phyloP scores from a whole-genome alignment of 2,797 vertebrate genomes.

The Cuculus canorus region DNA sequence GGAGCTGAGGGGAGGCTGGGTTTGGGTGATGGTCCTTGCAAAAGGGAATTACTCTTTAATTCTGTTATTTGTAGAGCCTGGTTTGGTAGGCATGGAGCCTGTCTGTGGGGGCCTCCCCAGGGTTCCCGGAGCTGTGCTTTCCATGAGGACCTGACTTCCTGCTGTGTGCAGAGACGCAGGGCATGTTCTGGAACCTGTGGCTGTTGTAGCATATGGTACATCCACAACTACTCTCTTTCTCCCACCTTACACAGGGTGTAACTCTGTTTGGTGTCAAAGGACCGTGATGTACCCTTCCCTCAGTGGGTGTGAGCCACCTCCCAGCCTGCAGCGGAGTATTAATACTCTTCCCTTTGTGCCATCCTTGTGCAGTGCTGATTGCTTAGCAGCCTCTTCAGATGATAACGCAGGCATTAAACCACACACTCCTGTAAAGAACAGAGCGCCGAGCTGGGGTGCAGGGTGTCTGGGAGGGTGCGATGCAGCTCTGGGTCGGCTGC shows the following conservation, averaged over 20 bases:
- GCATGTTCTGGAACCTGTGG: background rate
- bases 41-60: background rate
- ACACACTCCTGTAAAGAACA: background rate
- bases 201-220: background rate
- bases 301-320: background rate
- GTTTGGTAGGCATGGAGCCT: background rate
- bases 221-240: background rate
- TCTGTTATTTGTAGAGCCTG: background rate
- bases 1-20: background rate
- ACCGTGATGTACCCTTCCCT: background rate
- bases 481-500: background rate
- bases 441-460: background rate
- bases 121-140: background rate
- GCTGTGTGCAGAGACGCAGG: background rate
- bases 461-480: background rate
- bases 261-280: background rate
- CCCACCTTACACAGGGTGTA: too few species aligned
- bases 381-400: background rate
- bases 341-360: background rate
- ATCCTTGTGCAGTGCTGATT: background rate
- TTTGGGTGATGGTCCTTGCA: background rate
- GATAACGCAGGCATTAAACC: background rate
- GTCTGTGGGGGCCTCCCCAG: background rate
- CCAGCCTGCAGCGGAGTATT: background rate
- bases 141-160: rapidly evolving